Evolutionary conservation across 2,797 vertebrate species (phyloP), one percentile per base, ranked within the genome.

Genomic region (Danio aesculapii): DNA sequence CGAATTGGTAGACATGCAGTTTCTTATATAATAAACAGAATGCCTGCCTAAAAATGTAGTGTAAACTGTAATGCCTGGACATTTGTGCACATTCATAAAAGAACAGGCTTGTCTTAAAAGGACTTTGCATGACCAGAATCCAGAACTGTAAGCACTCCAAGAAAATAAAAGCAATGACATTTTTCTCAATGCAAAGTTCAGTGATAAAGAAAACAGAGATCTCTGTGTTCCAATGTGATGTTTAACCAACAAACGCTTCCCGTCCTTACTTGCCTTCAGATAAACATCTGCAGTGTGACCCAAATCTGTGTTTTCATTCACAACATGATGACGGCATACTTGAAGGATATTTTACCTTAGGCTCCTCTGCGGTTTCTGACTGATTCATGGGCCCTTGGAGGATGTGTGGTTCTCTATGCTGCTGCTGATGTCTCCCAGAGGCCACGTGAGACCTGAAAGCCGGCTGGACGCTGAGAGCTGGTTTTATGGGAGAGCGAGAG

Each of bases 401-500:
- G 75, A 55, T 73, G 75, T 82, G 75, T 41, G 58, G 58, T 69
- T 46, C 73, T 86, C 82, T 49, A 78, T 84, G 70, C 53, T 83
- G 74, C 30, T 30, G 12, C 50, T 53, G 50, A 6, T 6, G 58
- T 80, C 62, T 64, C 47, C 53, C 12, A 47, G 78, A 14, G 30
- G 49, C 43, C 61, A 71, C 70, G 47, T 66, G 69, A 71, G 81
- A 67, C 66, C 57, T 75, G 46, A 68, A 59, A 58, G 30, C 75
- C 12, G n/a, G 3, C 21, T n/a, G 69, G 30, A 67, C 30, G 5
- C 52, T 43, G 30, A 64, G 21, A 46, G 17, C 9, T 11, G 17
- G 46, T 77, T 89, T 84, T 86, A 87, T 86, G 79, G 53, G n/a
- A 63, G 17, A 66, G 64, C 53, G 70, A 76, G 82, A 82, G 74